Conservation (phyloP, 2,113 vertebrate genomes). For the Apus apus region DNA sequence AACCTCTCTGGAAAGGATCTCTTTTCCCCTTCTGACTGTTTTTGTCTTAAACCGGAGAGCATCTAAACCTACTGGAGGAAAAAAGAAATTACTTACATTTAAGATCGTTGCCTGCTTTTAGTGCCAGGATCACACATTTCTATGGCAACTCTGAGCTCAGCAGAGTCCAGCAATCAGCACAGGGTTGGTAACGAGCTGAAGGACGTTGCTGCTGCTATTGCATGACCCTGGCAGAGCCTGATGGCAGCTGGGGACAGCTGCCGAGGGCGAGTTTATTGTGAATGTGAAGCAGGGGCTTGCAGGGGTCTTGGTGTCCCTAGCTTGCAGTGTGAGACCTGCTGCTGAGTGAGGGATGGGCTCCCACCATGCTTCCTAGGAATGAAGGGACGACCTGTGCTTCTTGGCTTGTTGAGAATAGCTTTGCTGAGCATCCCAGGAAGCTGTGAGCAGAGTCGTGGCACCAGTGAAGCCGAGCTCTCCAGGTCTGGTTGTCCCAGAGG, state of each 20-base stretch:
- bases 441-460: neutral
- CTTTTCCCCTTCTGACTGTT: constrained; percentile 1
- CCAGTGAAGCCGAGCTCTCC: constrained; percentile 14
- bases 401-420: neutral
- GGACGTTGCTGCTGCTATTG: neutral
- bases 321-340: neutral
- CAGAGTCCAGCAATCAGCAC: constrained; percentile 58
- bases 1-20: neutral
- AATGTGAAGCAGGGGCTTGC: neutral
- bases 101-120: constrained; percentile 62
- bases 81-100: neutral
- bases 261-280: neutral
- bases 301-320: neutral
- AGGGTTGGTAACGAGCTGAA: constrained; percentile 57
- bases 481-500: constrained; percentile 12
- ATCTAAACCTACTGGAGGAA: neutral
- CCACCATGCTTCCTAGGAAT: neutral
- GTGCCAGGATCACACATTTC: constrained; percentile 69
- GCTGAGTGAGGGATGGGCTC: neutral
- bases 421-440: constrained; percentile 20
- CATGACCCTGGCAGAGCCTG: neutral
- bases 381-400: neutral
- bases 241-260: neutral
- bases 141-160: constrained; percentile 75
- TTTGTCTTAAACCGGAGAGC: constrained; percentile 10